Evolutionary conservation across 2,888 invertebrate genomes (phyloP).

Genomic region (Spisula subtruncata): DNA sequence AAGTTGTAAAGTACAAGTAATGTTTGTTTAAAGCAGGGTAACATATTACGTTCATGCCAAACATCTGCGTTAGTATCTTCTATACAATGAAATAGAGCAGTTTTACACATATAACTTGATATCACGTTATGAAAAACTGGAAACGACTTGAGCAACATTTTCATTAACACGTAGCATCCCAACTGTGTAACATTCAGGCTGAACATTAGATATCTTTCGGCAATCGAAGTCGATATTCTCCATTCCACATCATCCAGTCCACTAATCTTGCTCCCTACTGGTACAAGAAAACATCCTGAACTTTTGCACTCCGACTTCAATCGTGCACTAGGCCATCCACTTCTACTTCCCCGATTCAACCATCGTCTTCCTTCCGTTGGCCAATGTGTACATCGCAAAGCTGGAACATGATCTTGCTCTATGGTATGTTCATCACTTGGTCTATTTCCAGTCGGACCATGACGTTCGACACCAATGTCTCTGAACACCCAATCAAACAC

Average conservation of each 20-base stretch:
- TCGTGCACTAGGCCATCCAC: not conserved
- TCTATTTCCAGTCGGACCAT: not conserved
- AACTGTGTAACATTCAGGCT: constrained; percentile 39
- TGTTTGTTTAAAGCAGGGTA: not conserved
- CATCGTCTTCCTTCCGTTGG: not conserved
- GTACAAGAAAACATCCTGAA: not conserved
- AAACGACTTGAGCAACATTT: constrained; percentile 39
- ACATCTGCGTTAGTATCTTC: not conserved
- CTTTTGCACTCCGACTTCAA: not conserved
- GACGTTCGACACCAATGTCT: not conserved
- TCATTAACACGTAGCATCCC: constrained; percentile 37
- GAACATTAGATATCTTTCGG: constrained; percentile 38
- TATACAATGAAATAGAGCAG: not conserved
- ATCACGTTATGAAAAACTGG: not conserved
- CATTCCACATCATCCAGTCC: not conserved
- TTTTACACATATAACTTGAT: not conserved
- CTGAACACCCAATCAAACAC: not conserved
- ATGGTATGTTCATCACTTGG: not conserved
- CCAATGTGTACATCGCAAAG: not conserved
- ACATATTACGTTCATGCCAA: not conserved
- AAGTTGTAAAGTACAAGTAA: not conserved
- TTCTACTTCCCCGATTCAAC: not conserved
- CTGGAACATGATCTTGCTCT: not conserved
- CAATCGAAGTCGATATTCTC: not conserved
- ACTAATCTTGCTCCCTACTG: not conserved